These are phyloP conservation scores for Alloscopus bannaensis DNA, from an alignment of 2,888 invertebrate species.

Conservation along the genomic window DNA sequence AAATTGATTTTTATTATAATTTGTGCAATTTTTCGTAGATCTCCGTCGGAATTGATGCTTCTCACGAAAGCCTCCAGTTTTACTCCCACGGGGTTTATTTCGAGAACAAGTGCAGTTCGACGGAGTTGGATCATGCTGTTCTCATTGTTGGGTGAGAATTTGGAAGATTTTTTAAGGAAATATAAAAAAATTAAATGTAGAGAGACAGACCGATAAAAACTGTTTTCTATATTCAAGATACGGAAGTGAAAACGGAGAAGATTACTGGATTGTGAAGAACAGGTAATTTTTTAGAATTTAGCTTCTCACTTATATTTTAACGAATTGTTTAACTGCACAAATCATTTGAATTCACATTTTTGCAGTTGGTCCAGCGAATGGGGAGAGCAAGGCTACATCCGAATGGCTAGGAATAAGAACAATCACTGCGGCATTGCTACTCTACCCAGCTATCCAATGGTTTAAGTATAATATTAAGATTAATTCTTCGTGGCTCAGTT, in stretches of 20 bases:
- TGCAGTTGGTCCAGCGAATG: slow-evolving; percentile 75
- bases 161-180: too few relatives aligned
- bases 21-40: slow-evolving; percentile 70
- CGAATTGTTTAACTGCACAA: too few relatives aligned
- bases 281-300: slow-evolving; percentile 15
- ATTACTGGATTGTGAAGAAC: slow-evolving; percentile 77
- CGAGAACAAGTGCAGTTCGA: slow-evolving; percentile 84
- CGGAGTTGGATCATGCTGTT: slow-evolving; percentile 77
- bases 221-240: slow-evolving; percentile 67
- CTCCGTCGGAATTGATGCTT: slow-evolving; percentile 82
- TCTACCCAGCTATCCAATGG: slow-evolving; percentile 79
- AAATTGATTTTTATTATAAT: neutral
- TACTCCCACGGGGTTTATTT: slow-evolving; percentile 84
- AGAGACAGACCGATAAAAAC: too few relatives aligned
- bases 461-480: too few relatives aligned
- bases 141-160: slow-evolving; percentile 76
- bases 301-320: neutral
- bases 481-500: too few relatives aligned
- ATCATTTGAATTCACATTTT: neutral
- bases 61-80: slow-evolving; percentile 89
- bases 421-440: slow-evolving; percentile 77
- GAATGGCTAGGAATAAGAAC: slow-evolving; percentile 76
- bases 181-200: too few relatives aligned
- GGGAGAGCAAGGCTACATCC: slow-evolving; percentile 76
- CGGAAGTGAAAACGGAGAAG: slow-evolving; percentile 75